These are phyloP conservation scores for Sarcophaga subvicina DNA, from an alignment of 2,888 invertebrate genomes.

Conservation along the genomic window DNA sequence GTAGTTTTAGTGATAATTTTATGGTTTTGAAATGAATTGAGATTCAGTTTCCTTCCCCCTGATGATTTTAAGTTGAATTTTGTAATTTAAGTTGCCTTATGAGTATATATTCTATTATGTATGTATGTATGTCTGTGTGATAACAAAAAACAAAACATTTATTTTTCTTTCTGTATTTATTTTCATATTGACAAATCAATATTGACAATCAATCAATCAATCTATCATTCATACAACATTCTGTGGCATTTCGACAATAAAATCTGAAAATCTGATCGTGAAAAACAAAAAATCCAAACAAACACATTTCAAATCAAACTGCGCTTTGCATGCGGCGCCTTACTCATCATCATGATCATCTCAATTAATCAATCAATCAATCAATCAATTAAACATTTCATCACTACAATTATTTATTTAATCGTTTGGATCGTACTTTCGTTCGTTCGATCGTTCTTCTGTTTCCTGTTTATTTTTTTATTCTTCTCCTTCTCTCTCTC, in stretches of 20 bases:
- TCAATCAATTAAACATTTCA: neutral
- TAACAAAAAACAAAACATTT: constrained; percentile 52
- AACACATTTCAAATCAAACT: constrained; percentile 28
- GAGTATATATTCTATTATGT: constrained; percentile 30
- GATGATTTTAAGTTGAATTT: constrained; percentile 26
- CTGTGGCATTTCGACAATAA: constrained; percentile 59
- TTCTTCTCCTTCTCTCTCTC: constrained; percentile 19
- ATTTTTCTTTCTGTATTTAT: constrained; percentile 60
- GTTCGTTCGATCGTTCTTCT: neutral
- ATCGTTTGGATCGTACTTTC: constrained; percentile 16
- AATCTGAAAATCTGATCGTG: constrained; percentile 41
- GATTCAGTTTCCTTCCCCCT: neutral
- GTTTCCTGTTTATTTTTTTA: constrained; percentile 14
- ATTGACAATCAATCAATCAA: neutral
- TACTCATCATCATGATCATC: constrained; percentile 34
- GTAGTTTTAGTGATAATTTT: too few species aligned
- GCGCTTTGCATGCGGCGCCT: constrained; percentile 60
- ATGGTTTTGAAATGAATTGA: too few species aligned
- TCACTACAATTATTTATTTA: neutral
- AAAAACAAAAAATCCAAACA: neutral
- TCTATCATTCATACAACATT: constrained; percentile 39
- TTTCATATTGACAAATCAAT: constrained; percentile 51
- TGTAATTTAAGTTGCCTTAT: constrained; percentile 49
- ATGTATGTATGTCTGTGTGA: constrained; percentile 56
- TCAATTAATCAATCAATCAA: constrained; percentile 6